Evolutionary conservation across 92 coral and sea anemone genomes (phyloP), one percentile per base, ranked within the genome.

Genomic region (Palythoa heliodiscus): DNA sequence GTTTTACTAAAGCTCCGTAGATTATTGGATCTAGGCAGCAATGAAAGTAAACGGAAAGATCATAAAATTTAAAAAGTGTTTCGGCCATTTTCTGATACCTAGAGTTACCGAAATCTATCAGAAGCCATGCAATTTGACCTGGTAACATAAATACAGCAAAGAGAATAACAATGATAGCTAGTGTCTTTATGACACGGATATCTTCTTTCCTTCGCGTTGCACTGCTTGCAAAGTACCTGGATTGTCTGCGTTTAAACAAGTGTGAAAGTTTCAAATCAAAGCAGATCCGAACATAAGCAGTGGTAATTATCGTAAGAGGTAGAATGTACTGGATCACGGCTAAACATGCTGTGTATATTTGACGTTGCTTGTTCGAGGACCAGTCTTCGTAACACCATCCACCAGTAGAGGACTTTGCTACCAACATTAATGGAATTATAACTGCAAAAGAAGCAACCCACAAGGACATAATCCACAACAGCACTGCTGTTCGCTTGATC

Each of bases 311-410:
- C 1, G 66, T 66, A 37, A 93, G 87, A n/a, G 96, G 96, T 39
- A 88, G 17, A 13, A 87, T 82, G 52, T 93, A 93, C 73, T 93
- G 96, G 19, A 93, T 84, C 11, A 93, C 90, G 11, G 89, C 67
- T 29, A 93, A 52, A 11, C 86, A 58, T 25, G 91, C 89, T 4
- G 96, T 93, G 82, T 93, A 93, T 40, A 61, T 82, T 29, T 88
- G 77, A n/a, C 93, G 85, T 61, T 86, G 80, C 39, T 71, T 73
- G 22, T 23, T 38, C 2, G 81, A 43, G 15, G 73, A 39, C 96
- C 96, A 93, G 1, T 68, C 76, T 78, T 93, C 96, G 61, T 86
- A 69, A 55, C 96, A 93, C 63, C 93, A 89, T 1, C 91, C 90
- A 11, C 90, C 93, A 10, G 93, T 83, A 54, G 88, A 57, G 6